These are phyloP conservation scores for Tamandua tetradactyla DNA, from an alignment of 2,797 vertebrate genomes.

Conservation along the genomic window DNA sequence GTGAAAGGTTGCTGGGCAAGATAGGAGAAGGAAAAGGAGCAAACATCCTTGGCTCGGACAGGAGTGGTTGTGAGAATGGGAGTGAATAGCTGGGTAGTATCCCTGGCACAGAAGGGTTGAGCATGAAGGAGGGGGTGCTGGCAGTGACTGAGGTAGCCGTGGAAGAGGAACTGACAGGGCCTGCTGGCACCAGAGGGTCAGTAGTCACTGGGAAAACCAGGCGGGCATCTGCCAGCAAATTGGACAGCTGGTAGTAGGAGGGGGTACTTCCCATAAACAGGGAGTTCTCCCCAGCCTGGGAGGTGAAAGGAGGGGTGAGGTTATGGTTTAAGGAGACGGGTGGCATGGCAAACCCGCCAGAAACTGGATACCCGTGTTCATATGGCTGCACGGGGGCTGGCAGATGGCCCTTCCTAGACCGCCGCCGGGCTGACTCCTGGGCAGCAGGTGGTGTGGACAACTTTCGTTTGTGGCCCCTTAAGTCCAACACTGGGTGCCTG, in stretches of 20 bases:
- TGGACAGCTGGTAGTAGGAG: constrained; percentile 93
- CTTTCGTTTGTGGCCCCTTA: constrained; percentile 92
- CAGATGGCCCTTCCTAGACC: constrained; percentile 89
- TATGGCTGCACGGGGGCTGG: constrained; percentile 85
- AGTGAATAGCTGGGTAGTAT: constrained; percentile 93
- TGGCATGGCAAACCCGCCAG: constrained; percentile 90
- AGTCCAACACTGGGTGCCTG: constrained; percentile 87
- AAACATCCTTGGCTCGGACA: constrained; percentile 95
- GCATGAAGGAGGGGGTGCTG: constrained; percentile 93
- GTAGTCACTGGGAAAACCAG: constrained; percentile 94
- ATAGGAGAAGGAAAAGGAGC: constrained; percentile 90
- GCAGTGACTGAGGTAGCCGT: constrained; percentile 91
- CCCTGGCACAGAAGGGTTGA: constrained; percentile 93
- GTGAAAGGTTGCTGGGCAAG: constrained; percentile 90
- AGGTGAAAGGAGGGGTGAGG: constrained; percentile 91
- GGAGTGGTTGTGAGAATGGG: constrained; percentile 93
- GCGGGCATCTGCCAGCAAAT: constrained; percentile 94
- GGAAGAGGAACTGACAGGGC: constrained; percentile 90
- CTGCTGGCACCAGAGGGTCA: constrained; percentile 90
- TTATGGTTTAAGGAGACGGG: constrained; percentile 94
- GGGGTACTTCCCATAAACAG: constrained; percentile 92
- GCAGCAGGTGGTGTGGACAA: constrained; percentile 85
- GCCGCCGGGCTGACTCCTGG: constrained; percentile 86
- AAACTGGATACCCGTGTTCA: constrained; percentile 89
- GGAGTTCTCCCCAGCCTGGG: constrained; percentile 91